Conservation (phyloP, 2,888 invertebrate species). For the Helicoverpa assulta region DNA sequence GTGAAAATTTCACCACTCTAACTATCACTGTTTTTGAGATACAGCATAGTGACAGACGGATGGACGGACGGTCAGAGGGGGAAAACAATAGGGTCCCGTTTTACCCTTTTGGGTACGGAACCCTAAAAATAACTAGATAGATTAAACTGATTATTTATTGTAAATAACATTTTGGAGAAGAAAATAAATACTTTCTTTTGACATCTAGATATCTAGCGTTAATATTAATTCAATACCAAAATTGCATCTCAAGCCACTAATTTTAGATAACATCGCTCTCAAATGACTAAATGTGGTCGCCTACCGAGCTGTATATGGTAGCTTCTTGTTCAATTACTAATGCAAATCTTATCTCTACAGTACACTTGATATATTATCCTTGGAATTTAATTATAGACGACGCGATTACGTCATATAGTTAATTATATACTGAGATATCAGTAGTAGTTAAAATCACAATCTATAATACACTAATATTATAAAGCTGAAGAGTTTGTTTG, state of each 20-base stretch:
- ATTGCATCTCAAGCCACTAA: neutral
- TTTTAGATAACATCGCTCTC: slow-evolving; percentile 1
- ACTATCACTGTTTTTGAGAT: too few species aligned
- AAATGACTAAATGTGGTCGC: neutral
- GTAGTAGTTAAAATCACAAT: neutral
- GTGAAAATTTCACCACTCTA: too few species aligned
- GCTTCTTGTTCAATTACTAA: slow-evolving; percentile 52
- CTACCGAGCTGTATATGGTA: slow-evolving; percentile 1
- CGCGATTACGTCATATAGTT: slow-evolving; percentile 26
- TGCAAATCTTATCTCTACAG: slow-evolving; percentile 59
- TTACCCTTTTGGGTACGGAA: too few species aligned
- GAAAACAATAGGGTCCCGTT: too few species aligned
- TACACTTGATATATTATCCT: slow-evolving; percentile 55
- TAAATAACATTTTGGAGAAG: too few species aligned
- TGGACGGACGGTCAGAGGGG: too few species aligned
- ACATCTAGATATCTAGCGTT: neutral
- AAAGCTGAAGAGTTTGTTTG: too few species aligned
- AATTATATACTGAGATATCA: neutral
- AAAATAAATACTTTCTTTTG: neutral
- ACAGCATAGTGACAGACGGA: too few species aligned
- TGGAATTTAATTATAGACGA: slow-evolving; percentile 61
- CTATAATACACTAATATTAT: too few species aligned
- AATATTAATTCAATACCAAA: neutral
- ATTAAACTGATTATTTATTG: too few species aligned
- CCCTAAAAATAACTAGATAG: too few species aligned